Conservation (phyloP, 2,888 invertebrate species). For the Tetropium fuscum region DNA sequence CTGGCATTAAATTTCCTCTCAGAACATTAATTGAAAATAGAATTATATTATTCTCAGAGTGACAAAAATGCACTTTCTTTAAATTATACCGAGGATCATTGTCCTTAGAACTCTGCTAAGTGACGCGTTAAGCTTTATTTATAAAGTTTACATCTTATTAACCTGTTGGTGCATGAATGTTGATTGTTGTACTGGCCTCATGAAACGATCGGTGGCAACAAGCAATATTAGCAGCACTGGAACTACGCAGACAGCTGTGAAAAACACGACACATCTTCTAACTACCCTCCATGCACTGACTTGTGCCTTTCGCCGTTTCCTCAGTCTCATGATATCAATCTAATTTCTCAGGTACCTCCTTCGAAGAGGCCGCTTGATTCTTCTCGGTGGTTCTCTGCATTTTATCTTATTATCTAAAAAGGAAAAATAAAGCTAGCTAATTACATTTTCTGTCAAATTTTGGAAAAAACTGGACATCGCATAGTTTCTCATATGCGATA, state of each 20-base stretch:
- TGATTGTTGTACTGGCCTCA: conserved; percentile 66
- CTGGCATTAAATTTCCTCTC: no score
- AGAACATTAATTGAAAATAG: no score
- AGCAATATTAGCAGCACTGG: conserved; percentile 72
- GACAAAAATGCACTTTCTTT: no score
- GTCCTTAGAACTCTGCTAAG: background rate
- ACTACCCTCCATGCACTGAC: conserved; percentile 63
- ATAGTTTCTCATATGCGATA: no score
- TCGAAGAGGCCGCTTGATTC: background rate
- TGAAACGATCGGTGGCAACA: conserved; percentile 73
- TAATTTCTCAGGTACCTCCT: background rate
- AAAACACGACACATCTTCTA: conserved; percentile 71
- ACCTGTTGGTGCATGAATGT: conserved; percentile 65
- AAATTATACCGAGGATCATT: no score
- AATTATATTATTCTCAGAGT: no score
- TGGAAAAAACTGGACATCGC: no score
- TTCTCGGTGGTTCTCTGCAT: background rate
- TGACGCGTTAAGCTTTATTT: background rate
- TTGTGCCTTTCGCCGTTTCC: conserved; percentile 63
- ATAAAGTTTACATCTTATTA: conserved; percentile 47
- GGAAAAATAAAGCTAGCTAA: no score
- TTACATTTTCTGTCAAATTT: no score
- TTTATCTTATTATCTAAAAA: background rate
- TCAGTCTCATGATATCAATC: conserved; percentile 61
- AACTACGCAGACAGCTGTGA: conserved; percentile 72